Percentiles rank a stretch among this genome's conserved stretches.
These are phyloP conservation scores for Cantharis lateralis DNA, from an alignment of 2,888 invertebrate species.

Conservation along the genomic window DNA sequence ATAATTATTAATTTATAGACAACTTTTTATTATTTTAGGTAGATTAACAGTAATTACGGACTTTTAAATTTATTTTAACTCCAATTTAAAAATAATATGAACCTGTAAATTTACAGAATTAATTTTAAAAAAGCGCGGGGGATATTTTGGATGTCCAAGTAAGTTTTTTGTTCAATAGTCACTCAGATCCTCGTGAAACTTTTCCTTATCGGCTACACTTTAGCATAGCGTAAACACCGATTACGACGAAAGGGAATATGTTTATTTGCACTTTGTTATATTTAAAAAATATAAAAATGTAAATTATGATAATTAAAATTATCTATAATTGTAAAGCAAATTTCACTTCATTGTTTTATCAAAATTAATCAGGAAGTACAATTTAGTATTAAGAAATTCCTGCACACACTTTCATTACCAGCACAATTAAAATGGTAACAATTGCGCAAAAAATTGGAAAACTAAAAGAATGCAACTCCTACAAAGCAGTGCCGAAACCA, in stretches of 20 bases:
- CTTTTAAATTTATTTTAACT: background rate
- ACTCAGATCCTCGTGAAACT: background rate
- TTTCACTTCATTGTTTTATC: background rate
- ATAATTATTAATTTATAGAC: background rate
- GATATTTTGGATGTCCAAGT: background rate
- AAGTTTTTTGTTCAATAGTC: background rate
- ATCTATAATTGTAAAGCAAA: background rate
- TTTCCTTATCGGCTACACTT: background rate
- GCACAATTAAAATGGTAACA: too few relatives aligned
- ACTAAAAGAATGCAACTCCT: too few relatives aligned
- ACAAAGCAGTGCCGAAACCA: too few relatives aligned
- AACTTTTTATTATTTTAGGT: background rate
- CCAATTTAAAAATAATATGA: too few relatives aligned
- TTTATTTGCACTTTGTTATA: background rate
- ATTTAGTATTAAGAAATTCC: background rate
- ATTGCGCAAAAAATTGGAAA: too few relatives aligned
- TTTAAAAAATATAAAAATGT: background rate
- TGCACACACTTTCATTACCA: background rate
- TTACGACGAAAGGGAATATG: background rate
- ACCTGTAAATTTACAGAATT: too few relatives aligned
- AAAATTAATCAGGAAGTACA: background rate
- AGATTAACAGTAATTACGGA: background rate
- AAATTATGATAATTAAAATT: background rate
- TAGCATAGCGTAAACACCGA: background rate
- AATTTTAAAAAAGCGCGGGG: background rate